Evolutionary conservation across 2,797 vertebrate species (phyloP).

Genomic region (Ptychobarbus kaznakovi): DNA sequence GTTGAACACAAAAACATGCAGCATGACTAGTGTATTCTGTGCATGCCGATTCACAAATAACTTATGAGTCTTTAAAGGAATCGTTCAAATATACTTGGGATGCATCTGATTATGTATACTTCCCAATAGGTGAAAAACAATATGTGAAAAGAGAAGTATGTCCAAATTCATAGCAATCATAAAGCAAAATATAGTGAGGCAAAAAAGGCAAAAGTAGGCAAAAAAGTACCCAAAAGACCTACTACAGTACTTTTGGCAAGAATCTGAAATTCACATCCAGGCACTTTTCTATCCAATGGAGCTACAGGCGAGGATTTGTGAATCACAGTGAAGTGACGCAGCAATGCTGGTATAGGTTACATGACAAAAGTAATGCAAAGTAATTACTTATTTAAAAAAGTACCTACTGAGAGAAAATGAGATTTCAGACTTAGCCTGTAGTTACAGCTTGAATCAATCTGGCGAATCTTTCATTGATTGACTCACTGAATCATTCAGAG

Average conservation of each 20-base stretch:
- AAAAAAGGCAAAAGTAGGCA: no score
- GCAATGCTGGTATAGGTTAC: background rate
- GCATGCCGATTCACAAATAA: background rate
- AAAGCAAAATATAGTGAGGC: background rate
- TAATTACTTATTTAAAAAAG: background rate
- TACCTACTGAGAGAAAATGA: background rate
- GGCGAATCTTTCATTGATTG: background rate
- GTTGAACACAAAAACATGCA: background rate
- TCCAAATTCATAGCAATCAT: background rate
- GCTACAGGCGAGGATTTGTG: background rate
- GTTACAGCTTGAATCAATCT: background rate
- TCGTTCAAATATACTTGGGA: background rate
- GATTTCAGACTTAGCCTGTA: background rate
- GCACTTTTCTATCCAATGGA: background rate
- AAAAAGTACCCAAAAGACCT: background rate
- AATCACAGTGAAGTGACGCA: background rate
- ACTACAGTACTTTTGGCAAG: background rate
- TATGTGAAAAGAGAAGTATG: background rate
- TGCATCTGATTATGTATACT: background rate
- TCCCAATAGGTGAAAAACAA: background rate
- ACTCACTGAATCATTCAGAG: background rate
- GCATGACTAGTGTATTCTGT: background rate
- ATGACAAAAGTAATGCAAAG: background rate
- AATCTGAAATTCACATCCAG: background rate
- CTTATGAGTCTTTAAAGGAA: background rate